A percentile compares a stretch with the other conserved stretches of the same genome.
Conservation (phyloP, 1,140 invertebrate genomes). For the Potamilus streckersoni region DNA sequence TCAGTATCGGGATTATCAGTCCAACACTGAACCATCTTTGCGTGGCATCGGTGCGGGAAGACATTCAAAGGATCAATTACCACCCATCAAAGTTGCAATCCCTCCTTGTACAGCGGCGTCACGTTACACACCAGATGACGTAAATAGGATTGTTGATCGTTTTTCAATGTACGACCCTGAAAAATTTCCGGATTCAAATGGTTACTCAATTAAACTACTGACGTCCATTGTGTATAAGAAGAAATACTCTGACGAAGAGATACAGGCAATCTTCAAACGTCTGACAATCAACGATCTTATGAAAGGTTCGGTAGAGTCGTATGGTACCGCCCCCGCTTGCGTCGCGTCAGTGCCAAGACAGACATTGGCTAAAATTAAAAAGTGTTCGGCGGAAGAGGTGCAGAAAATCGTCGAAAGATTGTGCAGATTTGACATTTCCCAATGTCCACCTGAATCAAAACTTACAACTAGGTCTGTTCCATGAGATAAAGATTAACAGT, state of each 20-base stretch:
- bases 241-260: constrained; percentile 25
- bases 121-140: constrained; percentile 21
- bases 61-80: neutral
- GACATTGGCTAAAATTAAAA: constrained; percentile 23
- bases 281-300: constrained; percentile 21
- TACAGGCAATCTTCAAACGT: constrained; percentile 22
- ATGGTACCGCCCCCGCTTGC: constrained; percentile 14
- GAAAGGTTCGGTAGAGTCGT: constrained; percentile 23
- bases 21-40: constrained; percentile 22
- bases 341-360: constrained; percentile 25
- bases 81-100: neutral
- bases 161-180: constrained; percentile 19
- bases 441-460: constrained; percentile 20
- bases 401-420: constrained; percentile 30
- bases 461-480: too few relatives aligned
- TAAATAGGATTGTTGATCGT: constrained; percentile 2
- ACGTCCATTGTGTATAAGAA: constrained; percentile 30
- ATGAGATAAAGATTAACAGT: too few relatives aligned
- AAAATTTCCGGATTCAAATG: constrained; percentile 21
- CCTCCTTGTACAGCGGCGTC: constrained; percentile 3
- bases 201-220: constrained; percentile 18
- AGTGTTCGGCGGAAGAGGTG: constrained; percentile 27
- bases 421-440: constrained; percentile 18
- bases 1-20: constrained; percentile 1
- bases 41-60: constrained; percentile 3